Conservation (phyloP, 2,888 invertebrate species). For the Sinohyriopsis cumingii region DNA sequence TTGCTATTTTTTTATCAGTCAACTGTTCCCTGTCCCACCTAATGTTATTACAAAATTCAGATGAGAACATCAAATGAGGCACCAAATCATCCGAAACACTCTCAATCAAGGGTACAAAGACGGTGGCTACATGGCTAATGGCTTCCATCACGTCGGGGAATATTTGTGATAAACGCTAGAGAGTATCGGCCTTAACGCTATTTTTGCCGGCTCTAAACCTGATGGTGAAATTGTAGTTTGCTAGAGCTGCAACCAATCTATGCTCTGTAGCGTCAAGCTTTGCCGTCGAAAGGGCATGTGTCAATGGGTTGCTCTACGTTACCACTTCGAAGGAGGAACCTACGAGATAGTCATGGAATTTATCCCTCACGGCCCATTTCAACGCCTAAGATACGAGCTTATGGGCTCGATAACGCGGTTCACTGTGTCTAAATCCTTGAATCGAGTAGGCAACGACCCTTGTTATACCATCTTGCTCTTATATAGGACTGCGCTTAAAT, state of each 20-base stretch:
- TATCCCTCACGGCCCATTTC: constrained; percentile 29
- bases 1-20: not conserved
- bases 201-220: constrained; percentile 13
- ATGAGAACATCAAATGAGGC: constrained; percentile 1
- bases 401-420: constrained; percentile 24
- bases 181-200: constrained; percentile 21
- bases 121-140: constrained; percentile 3
- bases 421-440: constrained; percentile 13
- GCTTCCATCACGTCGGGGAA: constrained; percentile 12
- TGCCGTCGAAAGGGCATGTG: constrained; percentile 20
- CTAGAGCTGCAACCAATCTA: constrained; percentile 22
- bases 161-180: not conserved
- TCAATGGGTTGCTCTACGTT: constrained; percentile 30
- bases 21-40: constrained; percentile 4
- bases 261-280: constrained; percentile 26
- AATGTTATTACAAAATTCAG: not conserved
- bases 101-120: not conserved
- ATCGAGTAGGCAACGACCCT: constrained; percentile 23
- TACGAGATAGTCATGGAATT: constrained; percentile 26
- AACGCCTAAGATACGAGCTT: constrained; percentile 20
- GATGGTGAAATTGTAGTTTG: constrained; percentile 19
- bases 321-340: constrained; percentile 6
- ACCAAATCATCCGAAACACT: not conserved
- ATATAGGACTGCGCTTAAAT: not conserved
- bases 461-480: constrained; percentile 4